A percentile compares a stretch with the other conserved stretches of the same genome.
These are phyloP conservation scores for Theristus sp. DNA, from an alignment of 2,888 invertebrate species.

Conservation along the genomic window DNA sequence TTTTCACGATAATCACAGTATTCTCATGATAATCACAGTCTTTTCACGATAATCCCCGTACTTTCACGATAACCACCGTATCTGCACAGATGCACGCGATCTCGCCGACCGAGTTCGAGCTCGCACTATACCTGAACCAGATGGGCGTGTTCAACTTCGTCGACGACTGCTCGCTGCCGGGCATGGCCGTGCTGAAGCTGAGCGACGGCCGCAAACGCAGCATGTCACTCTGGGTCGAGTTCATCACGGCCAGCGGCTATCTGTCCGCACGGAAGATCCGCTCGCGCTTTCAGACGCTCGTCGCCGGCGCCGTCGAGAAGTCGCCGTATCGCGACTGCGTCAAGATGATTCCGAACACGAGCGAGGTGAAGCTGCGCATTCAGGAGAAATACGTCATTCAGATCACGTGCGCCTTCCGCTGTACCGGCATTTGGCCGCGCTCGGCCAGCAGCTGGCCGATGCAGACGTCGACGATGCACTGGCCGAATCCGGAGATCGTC, in stretches of 20 bases:
- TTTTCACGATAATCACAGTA: too few relatives aligned
- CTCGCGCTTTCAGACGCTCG: slow-evolving; percentile 65
- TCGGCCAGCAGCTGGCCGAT: slow-evolving; percentile 84
- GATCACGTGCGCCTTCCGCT: slow-evolving; percentile 82
- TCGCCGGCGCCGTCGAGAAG: slow-evolving; percentile 70
- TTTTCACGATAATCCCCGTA: too few relatives aligned
- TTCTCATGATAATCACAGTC: too few relatives aligned
- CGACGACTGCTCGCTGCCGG: slow-evolving; percentile 65
- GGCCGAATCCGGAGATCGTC: slow-evolving; percentile 64
- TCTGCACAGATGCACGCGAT: slow-evolving; percentile 51
- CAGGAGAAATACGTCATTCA: slow-evolving; percentile 72
- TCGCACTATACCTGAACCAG: slow-evolving; percentile 80
- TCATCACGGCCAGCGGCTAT: slow-evolving; percentile 86
- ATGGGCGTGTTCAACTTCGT: slow-evolving; percentile 95
- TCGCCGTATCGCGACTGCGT: slow-evolving; percentile 62
- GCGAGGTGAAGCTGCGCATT: slow-evolving; percentile 43
- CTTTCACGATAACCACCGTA: too few relatives aligned
- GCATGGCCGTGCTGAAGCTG: slow-evolving; percentile 80
- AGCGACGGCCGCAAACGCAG: slow-evolving; percentile 85
- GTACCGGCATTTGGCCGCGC: slow-evolving; percentile 75
- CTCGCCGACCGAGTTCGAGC: slow-evolving; percentile 79
- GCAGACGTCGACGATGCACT: slow-evolving; percentile 52
- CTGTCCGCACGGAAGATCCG: slow-evolving; percentile 79
- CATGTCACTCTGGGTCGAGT: slow-evolving; percentile 93
- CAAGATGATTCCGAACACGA: slow-evolving; percentile 79